phyloP scores from a whole-genome alignment of 2,888 invertebrate species.

The Nemotelus pantherinus region DNA sequence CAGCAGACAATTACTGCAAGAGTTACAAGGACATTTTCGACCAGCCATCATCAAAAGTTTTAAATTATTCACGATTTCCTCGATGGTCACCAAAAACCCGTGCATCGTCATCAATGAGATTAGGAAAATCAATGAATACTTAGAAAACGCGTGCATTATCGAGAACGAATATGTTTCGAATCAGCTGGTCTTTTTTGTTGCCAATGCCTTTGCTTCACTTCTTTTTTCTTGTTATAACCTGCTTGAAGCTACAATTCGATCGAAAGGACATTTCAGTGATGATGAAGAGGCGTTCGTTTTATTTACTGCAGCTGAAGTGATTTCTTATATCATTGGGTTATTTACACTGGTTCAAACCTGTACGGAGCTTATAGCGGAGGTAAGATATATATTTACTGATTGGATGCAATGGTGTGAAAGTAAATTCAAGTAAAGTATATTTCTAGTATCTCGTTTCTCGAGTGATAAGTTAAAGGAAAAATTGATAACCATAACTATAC shows the following conservation, averaged over 20 bases:
- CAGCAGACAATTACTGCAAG: not conserved
- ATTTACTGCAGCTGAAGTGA: not conserved
- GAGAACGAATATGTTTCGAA: not conserved
- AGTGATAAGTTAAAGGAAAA: too few species aligned
- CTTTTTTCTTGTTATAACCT: conserved; percentile 11
- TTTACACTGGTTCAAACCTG: not conserved
- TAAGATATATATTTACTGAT: not conserved
- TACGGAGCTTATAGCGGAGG: not conserved
- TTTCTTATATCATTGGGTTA: not conserved
- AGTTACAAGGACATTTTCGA: not conserved
- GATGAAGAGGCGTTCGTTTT: not conserved
- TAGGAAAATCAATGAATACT: not conserved
- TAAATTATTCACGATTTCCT: not conserved
- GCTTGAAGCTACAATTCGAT: not conserved
- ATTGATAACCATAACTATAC: too few species aligned
- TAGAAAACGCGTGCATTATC: not conserved
- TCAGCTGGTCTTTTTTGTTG: not conserved
- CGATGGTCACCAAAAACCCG: not conserved
- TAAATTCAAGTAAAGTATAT: too few species aligned
- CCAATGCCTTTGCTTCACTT: not conserved
- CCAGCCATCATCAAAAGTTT: not conserved
- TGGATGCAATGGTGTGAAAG: too few species aligned
- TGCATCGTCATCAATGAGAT: not conserved
- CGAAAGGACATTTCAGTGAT: not conserved
- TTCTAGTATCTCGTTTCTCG: too few species aligned